Percentiles rank a stretch among this genome's conserved stretches.
These are phyloP conservation scores for Spicauda simplicius DNA, from an alignment of 2,888 invertebrate species.

Conservation along the genomic window DNA sequence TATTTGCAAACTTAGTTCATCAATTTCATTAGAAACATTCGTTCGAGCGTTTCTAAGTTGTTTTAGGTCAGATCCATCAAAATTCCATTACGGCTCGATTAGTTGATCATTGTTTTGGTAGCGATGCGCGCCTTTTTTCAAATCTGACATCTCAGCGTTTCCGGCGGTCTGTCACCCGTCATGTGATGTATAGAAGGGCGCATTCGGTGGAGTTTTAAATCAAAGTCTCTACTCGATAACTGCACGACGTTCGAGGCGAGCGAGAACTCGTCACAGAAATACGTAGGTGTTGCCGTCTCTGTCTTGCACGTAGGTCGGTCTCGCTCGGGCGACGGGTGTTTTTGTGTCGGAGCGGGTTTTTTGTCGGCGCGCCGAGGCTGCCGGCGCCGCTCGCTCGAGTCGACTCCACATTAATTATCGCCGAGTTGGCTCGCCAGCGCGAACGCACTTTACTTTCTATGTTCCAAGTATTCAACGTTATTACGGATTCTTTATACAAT, in stretches of 20 bases:
- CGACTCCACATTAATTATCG: slow-evolving; percentile 81
- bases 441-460: slow-evolving; percentile 82
- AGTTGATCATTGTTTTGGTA: slow-evolving; percentile 37
- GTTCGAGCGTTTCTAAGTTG: slow-evolving; percentile 2
- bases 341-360: slow-evolving; percentile 84
- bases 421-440: slow-evolving; percentile 73
- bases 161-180: slow-evolving; percentile 84
- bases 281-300: slow-evolving; percentile 64
- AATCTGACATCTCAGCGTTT: slow-evolving; percentile 79
- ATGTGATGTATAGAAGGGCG: slow-evolving; percentile 85
- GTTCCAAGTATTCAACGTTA: slow-evolving; percentile 67
- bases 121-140: slow-evolving; percentile 77
- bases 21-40: neutral
- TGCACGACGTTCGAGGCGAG: slow-evolving; percentile 77
- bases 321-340: slow-evolving; percentile 75
- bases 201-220: slow-evolving; percentile 81
- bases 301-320: slow-evolving; percentile 61
- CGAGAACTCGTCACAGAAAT: slow-evolving; percentile 79
- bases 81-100: slow-evolving; percentile 6
- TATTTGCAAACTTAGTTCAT: slow-evolving; percentile 1
- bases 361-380: slow-evolving; percentile 75
- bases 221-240: slow-evolving; percentile 80
- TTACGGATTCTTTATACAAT: slow-evolving; percentile 51
- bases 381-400: slow-evolving; percentile 72
- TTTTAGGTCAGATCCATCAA: slow-evolving; percentile 11